Conservation (phyloP, 2,888 invertebrate species). For the Cheilosia scutellata region DNA sequence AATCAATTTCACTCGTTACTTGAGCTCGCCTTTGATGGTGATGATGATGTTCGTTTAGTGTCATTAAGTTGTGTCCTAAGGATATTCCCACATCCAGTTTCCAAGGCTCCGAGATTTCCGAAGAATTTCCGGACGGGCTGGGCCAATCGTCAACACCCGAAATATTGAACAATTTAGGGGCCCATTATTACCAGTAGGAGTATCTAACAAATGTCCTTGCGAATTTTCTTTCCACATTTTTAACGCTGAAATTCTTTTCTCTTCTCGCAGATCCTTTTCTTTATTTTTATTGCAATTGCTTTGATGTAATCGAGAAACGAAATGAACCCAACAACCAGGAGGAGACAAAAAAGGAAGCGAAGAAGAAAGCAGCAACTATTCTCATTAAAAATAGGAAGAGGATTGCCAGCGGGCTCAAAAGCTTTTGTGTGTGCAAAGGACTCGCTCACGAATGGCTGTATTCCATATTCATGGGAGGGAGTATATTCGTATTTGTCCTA, state of each 20-base stretch:
- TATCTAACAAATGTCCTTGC: constrained; percentile 52
- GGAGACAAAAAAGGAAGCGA: constrained; percentile 1
- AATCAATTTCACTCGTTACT: constrained; percentile 69
- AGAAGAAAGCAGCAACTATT: constrained; percentile 43
- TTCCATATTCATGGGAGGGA: constrained; percentile 26
- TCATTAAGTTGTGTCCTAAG: constrained; percentile 70
- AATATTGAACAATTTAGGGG: constrained; percentile 61
- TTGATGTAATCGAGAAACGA: constrained; percentile 62
- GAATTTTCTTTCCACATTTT: constrained; percentile 41
- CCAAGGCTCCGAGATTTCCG: not conserved
- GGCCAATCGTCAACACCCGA: constrained; percentile 46
- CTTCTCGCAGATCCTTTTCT: constrained; percentile 54
- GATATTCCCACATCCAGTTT: constrained; percentile 44
- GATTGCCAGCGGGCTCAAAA: constrained; percentile 48
- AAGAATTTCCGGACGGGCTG: not conserved
- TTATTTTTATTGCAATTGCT: constrained; percentile 70
- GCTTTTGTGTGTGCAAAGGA: constrained; percentile 57
- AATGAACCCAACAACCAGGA: constrained; percentile 5
- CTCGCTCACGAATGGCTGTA: constrained; percentile 30
- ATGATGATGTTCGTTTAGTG: constrained; percentile 62
- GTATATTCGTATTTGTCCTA: constrained; percentile 32
- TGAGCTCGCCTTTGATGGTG: constrained; percentile 61
- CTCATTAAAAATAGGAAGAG: constrained; percentile 44
- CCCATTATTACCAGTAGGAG: constrained; percentile 48
- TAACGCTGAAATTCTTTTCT: constrained; percentile 27